These are phyloP conservation scores for Cydia strobilella DNA, from an alignment of 1,140 invertebrate genomes.

Conservation along the genomic window DNA sequence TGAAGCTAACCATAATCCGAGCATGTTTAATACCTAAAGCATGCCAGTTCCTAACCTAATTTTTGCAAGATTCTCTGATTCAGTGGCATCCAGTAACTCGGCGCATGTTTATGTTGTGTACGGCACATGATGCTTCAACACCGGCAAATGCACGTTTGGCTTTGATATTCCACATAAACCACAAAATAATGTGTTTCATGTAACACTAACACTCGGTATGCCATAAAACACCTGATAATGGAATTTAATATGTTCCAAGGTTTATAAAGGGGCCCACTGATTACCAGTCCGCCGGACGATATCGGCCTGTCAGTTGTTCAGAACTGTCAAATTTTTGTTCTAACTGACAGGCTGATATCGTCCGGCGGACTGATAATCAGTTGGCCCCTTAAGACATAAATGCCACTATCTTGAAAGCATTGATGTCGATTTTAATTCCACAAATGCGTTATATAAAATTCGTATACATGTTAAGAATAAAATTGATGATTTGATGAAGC, in stretches of 20 bases:
- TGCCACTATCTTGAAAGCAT: too few species aligned
- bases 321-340: too few species aligned
- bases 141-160: slow-evolving; percentile 18
- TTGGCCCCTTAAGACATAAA: too few species aligned
- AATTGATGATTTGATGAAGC: too few species aligned
- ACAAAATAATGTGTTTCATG: slow-evolving; percentile 10
- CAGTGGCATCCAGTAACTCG: not conserved
- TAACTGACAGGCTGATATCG: too few species aligned
- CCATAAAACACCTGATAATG: slow-evolving; percentile 48
- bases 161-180: not conserved
- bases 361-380: too few species aligned
- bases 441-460: too few species aligned
- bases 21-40: slow-evolving; percentile 28
- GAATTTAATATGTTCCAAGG: not conserved
- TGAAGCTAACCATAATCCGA: slow-evolving; percentile 19
- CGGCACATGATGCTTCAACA: not conserved
- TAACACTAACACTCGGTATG: slow-evolving; percentile 43
- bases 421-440: too few species aligned
- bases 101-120: not conserved
- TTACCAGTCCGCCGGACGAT: too few species aligned
- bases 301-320: too few species aligned
- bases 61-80: slow-evolving; percentile 7
- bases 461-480: too few species aligned
- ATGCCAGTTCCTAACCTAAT: not conserved
- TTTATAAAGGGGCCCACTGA: too few species aligned